These are phyloP conservation scores for Apus apus DNA, from an alignment of 2,113 vertebrate species.

Conservation along the genomic window DNA sequence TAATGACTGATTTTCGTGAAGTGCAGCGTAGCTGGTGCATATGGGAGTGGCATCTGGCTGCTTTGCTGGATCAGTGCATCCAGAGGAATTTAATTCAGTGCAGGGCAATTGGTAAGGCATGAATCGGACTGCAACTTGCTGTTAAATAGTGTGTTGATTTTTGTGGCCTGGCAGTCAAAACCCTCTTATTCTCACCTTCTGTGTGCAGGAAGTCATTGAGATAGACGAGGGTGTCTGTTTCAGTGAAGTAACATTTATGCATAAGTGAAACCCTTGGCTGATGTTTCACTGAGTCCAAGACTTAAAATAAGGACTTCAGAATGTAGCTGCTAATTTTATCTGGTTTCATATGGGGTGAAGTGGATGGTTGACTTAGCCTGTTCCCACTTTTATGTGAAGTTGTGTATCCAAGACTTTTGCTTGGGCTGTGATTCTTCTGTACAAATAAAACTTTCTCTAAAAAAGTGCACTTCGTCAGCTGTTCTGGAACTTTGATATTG, in stretches of 20 bases:
- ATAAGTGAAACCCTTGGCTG: not conserved
- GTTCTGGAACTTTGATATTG: not conserved
- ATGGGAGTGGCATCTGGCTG: not conserved
- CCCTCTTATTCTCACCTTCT: not conserved
- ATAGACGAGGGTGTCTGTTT: not conserved
- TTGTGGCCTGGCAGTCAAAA: not conserved
- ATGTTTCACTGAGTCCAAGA: not conserved
- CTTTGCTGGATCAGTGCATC: not conserved
- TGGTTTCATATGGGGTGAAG: not conserved
- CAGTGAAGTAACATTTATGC: not conserved
- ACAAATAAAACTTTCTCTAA: not conserved
- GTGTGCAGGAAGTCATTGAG: not conserved
- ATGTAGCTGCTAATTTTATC: not conserved
- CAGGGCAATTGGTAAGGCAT: not conserved
- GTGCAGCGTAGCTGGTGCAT: not conserved
- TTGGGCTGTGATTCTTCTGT: not conserved
- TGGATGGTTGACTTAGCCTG: not conserved
- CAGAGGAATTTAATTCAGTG: not conserved
- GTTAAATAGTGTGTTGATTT: not conserved
- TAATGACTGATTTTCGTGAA: not conserved
- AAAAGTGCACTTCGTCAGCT: not conserved
- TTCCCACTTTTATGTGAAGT: not conserved
- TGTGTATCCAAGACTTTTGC: not conserved
- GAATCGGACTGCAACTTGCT: not conserved
- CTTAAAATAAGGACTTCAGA: not conserved